Evolutionary conservation across 2,113 vertebrate genomes (phyloP).

Genomic region (Nanorana parkeri): DNA sequence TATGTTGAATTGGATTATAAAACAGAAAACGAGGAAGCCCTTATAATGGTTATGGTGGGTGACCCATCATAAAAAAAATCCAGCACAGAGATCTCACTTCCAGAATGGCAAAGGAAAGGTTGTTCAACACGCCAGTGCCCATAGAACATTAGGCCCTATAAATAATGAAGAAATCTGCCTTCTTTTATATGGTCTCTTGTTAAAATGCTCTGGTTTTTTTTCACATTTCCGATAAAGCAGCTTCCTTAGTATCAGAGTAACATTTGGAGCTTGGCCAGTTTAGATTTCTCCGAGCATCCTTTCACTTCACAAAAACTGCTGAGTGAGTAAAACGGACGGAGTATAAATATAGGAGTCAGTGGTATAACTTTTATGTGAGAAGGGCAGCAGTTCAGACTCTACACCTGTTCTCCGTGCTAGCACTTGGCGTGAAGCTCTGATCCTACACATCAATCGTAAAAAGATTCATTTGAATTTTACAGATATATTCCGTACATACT

Average conservation of each 20-base stretch:
- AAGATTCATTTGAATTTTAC: background rate
- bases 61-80: too few relatives aligned
- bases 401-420: constrained; percentile 17
- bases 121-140: too few relatives aligned
- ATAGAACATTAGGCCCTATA: too few relatives aligned
- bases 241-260: background rate
- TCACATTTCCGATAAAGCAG: background rate
- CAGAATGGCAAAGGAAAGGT: too few relatives aligned
- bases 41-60: too few relatives aligned
- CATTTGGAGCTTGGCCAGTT: background rate
- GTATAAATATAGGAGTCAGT: constrained; percentile 26
- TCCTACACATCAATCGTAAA: constrained; percentile 6
- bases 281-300: constrained; percentile 24
- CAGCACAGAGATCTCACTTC: too few relatives aligned
- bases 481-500: too few relatives aligned
- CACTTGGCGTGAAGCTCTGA: background rate
- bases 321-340: constrained; percentile 3
- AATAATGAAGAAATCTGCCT: too few relatives aligned
- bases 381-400: background rate
- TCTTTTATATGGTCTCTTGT: background rate
- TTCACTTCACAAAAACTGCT: constrained; percentile 9
- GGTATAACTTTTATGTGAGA: constrained; percentile 23
- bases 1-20: too few relatives aligned
- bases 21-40: too few relatives aligned
- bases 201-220: background rate